Evolutionary conservation across 37 sponge, comb jelly and placozoan genomes (phyloP).

Genomic region (Cliona cf. orientalis): DNA sequence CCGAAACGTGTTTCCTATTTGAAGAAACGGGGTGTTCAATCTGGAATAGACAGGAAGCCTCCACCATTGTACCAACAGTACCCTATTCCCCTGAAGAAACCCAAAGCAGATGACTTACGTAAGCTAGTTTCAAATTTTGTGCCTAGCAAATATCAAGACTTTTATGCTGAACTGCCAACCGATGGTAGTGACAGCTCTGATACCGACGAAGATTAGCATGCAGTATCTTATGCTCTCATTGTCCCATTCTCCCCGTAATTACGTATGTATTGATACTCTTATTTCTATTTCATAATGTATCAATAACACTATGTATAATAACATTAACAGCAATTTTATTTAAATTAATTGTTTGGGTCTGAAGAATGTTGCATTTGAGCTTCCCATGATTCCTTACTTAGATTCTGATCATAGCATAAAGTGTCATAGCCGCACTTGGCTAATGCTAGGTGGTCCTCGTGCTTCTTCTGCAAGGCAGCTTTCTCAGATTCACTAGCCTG

Average conservation of each 20-base stretch:
- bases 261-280: neutral
- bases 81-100: constrained; percentile 53
- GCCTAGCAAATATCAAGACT: constrained; percentile 29
- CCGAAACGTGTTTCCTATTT: constrained; percentile 25
- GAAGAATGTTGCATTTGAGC: neutral
- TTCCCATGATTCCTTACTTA: constrained; percentile 34
- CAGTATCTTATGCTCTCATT: neutral
- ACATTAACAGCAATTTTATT: no score
- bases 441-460: constrained; percentile 9
- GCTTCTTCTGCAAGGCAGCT: constrained; percentile 3
- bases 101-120: constrained; percentile 53
- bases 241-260: neutral
- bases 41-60: neutral
- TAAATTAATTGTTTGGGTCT: neutral
- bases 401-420: constrained; percentile 18
- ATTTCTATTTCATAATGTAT: neutral
- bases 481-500: constrained; percentile 8
- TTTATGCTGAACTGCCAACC: constrained; percentile 43
- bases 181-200: constrained; percentile 20
- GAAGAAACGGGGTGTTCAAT: constrained; percentile 1
- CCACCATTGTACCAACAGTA: constrained; percentile 30
- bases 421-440: constrained; percentile 32
- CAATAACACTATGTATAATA: neutral
- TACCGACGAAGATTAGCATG: constrained; percentile 14
- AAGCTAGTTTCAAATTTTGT: constrained; percentile 43